phyloP scores from a whole-genome alignment of 2,113 vertebrate genomes.

The Microtus montanus region DNA sequence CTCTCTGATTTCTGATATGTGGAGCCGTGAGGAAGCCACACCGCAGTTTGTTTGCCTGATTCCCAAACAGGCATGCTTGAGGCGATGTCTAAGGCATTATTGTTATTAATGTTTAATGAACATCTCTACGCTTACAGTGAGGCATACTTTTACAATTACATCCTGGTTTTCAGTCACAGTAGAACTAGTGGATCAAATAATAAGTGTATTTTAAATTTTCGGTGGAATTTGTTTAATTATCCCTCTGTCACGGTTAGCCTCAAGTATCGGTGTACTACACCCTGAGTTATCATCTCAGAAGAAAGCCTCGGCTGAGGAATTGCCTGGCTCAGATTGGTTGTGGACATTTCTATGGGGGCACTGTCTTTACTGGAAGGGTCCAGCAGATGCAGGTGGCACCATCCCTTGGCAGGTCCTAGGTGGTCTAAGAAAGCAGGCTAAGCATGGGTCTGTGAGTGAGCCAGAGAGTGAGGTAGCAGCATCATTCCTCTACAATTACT shows the following conservation, averaged over 20 bases:
- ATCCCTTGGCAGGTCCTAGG: background rate
- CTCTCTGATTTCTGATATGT: background rate
- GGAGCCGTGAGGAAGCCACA: background rate
- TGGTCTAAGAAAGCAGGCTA: background rate
- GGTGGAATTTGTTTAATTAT: background rate
- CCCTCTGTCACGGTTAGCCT: background rate
- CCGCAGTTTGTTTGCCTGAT: background rate
- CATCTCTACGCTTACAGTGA: background rate
- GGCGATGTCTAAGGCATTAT: slow-evolving; percentile 2
- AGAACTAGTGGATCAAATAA: slow-evolving; percentile 5
- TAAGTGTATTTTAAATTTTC: slow-evolving; percentile 24
- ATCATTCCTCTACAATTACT: background rate
- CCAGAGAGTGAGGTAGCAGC: background rate
- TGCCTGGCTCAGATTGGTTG: background rate
- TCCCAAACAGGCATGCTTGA: background rate
- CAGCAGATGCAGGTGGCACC: background rate
- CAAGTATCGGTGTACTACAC: background rate
- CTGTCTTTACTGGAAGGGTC: background rate
- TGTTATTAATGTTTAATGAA: background rate
- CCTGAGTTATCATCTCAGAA: background rate
- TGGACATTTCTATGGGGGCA: background rate
- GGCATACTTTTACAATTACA: slow-evolving; percentile 3
- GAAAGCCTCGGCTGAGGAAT: background rate
- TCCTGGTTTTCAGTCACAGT: background rate
- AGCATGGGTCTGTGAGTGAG: background rate